Conservation (phyloP, 53 echinoderm and acorn worm species). For the Crossaster papposus region DNA sequence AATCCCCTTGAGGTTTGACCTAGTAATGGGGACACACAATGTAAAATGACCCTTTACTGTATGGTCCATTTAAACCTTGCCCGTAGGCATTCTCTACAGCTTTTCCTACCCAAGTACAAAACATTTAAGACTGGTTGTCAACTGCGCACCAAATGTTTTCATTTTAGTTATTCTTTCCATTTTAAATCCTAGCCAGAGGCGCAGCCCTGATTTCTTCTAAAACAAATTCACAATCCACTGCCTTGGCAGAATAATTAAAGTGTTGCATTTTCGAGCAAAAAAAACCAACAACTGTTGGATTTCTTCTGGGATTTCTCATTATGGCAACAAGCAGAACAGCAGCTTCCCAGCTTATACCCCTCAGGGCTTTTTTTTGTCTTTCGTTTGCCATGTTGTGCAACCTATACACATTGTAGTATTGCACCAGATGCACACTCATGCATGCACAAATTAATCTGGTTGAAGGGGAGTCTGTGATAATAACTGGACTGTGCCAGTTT, state of each 20-base stretch:
- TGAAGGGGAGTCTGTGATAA: conserved; percentile 6
- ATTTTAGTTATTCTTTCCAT: conserved; percentile 44
- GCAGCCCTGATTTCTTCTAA: conserved; percentile 15
- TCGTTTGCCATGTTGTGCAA: no score
- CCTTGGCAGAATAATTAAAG: conserved; percentile 14
- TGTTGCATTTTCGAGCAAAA: conserved; percentile 35
- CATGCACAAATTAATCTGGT: conserved; percentile 36
- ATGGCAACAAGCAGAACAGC: neutral
- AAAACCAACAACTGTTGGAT: conserved; percentile 7
- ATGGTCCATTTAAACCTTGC: conserved; percentile 2
- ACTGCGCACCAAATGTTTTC: neutral
- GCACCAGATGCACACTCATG: neutral
- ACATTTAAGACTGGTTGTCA: neutral
- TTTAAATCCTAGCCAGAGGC: conserved; percentile 39
- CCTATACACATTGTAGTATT: no score
- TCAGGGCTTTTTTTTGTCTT: neutral
- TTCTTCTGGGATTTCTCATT: neutral
- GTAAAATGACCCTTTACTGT: conserved; percentile 36
- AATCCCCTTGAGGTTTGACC: conserved; percentile 62
- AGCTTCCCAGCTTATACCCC: neutral
- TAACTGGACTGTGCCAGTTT: conserved; percentile 27
- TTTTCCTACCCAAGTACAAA: neutral
- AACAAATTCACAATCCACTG: neutral
- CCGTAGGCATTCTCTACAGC: neutral
- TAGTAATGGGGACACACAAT: conserved; percentile 53